Base-by-base conservation (phyloP, 2,113 vertebrate genomes). In the Lasiurus cinereus region DNA sequence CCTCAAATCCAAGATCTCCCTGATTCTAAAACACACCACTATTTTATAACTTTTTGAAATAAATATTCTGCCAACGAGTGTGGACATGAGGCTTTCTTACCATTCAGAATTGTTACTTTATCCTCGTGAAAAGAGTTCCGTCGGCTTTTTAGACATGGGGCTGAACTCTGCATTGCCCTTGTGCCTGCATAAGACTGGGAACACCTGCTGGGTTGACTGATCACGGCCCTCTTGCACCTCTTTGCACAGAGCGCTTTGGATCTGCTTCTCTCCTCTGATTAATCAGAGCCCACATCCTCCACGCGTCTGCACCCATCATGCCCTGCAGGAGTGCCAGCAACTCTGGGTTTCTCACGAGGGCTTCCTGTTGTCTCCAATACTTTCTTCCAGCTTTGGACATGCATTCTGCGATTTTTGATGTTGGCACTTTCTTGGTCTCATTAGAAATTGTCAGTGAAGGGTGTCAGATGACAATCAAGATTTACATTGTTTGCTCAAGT, bases 291-390 rank as follows among this genome's bases (percentile, higher is more conserved):
- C 18, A 3, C 2, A 3, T 39, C 33, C 43, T 69, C 24, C 59
- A 21, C 2, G 1, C 0, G 3, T 19, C 29, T 27, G 11, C 43
- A 33, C 54, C 46, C 36, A 22, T 6, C 21, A 27, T 3, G 1
- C 13, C 29, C 46, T 52, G 39, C 3, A 22, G 52, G 54, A 66
- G 50, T 43, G 2, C 6, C 24, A 21, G n/a, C 2, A 0, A 39
- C 1, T 0, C 22, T 36, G 18, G 14, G 16, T 48, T 19, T 66
- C 64, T 50, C 10, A 1, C 3, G 3, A 1, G 4, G 19, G n/a
- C 29, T 69, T 22, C 67, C 43, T 4, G 0, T 2, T 2, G 59
- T 16, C 16, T 59, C 36, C 36, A 56, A 14, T 39, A 5, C 70
- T 43, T 66, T 3, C 36, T 43, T 50, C n/a, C 54, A 18, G 12